A percentile compares a stretch with the other conserved stretches of the same genome.
Evolutionary conservation across 2,888 invertebrate genomes (phyloP).

Genomic region (Mythimna lalbum): DNA sequence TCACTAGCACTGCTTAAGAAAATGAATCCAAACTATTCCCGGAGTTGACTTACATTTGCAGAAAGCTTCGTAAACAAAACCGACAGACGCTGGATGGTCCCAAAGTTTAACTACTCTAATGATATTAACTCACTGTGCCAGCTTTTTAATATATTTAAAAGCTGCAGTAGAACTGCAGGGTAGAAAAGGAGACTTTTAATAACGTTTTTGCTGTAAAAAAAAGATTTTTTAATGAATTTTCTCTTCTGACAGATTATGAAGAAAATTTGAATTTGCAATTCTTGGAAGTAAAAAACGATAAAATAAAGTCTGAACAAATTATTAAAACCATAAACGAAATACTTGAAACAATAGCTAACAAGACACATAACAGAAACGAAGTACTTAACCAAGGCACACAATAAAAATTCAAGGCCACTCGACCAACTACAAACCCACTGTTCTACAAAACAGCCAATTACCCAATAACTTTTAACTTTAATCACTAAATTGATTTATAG

Average conservation of each 20-base stretch:
- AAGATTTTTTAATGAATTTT: not conserved
- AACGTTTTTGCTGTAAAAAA: not conserved
- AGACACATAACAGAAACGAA: not conserved
- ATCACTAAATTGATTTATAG: constrained; percentile 51
- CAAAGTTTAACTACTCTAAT: constrained; percentile 18
- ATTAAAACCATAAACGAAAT: not conserved
- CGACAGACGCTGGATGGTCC: not conserved
- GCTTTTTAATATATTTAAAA: constrained; percentile 27
- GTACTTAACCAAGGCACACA: not conserved
- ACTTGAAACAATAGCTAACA: not conserved
- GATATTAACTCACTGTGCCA: constrained; percentile 10
- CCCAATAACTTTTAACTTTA: constrained; percentile 49
- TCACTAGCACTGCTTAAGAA: not conserved
- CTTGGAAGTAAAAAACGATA: not conserved
- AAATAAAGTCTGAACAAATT: not conserved
- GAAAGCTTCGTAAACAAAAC: constrained; percentile 22
- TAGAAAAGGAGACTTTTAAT: not conserved
- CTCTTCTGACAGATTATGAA: too few relatives aligned
- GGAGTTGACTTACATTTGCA: constrained; percentile 6
- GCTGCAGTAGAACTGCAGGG: constrained; percentile 6
- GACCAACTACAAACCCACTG: constrained; percentile 29
- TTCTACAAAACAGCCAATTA: constrained; percentile 49
- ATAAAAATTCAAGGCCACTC: constrained; percentile 25
- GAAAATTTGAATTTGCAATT: not conserved
- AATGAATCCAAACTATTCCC: constrained; percentile 2